Conservation (phyloP, 2,113 vertebrate species). For the Oreochromis spilurus region DNA sequence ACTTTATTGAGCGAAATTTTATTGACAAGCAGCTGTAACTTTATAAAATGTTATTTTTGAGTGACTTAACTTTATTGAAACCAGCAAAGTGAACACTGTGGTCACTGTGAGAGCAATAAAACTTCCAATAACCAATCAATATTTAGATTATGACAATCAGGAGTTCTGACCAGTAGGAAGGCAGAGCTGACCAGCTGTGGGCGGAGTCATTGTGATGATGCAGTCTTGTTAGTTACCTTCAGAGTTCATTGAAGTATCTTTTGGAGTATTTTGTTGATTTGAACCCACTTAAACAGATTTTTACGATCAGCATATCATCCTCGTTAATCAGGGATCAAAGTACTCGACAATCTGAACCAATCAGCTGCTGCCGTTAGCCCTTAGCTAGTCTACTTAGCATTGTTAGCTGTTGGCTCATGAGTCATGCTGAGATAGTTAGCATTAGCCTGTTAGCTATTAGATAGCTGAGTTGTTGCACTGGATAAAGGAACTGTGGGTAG, state of each 20-base stretch:
- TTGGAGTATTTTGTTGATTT: neutral
- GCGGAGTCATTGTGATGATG: neutral
- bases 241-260: neutral
- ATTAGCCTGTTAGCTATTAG: neutral
- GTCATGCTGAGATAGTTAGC: neutral
- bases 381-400: neutral
- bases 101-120: constrained; percentile 45
- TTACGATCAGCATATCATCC: neutral
- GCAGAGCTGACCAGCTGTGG: neutral
- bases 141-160: constrained; percentile 32
- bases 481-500: neutral
- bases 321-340: neutral
- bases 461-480: neutral
- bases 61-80: constrained; percentile 22
- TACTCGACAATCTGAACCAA: neutral
- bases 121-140: constrained; percentile 1
- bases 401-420: neutral
- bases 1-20: constrained; percentile 14
- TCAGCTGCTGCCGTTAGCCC: neutral
- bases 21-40: neutral
- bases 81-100: constrained; percentile 22
- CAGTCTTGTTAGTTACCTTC: neutral
- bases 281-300: neutral
- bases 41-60: neutral
- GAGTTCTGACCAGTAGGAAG: neutral